Base-by-base conservation (phyloP, 1,140 invertebrate genomes). In the Scaptomyza pallida region DNA sequence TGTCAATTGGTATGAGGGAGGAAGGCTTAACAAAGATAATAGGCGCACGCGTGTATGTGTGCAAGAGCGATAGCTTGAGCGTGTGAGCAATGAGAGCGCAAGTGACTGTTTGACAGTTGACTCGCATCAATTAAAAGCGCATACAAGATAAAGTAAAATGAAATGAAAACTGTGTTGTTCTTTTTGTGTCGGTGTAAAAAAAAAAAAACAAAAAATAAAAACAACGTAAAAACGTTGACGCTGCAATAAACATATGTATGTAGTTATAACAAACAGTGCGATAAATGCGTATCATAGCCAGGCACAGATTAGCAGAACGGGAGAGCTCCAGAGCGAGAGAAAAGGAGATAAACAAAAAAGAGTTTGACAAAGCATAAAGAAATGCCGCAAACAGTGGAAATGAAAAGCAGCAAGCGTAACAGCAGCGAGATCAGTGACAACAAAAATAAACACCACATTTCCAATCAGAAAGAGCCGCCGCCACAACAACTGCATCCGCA, bases 301-400 rank as follows among this genome's bases (percentile, higher is more conserved):
- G 19, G 12, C 6, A 15, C 41, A 26, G 15, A n/a, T 12, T 12
- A n/a, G 26, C 9, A 40, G n/a, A 26, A 6, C n/a, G 26, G 30
- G 2, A 19, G 44, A 40, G 33, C n/a, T n/a, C n/a, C n/a, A n/a
- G n/a, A 13, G 17, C 16, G 15, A 5, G 30, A 3, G 26, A 47
- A 19, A 35, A 15, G 15, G 35, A 23, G n/a, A n/a, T n/a, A n/a
- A n/a, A n/a, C n/a, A n/a, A 23, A 23, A 23, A 5, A 23, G 4
- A 23, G 23, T 23, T 23, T 3, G 4, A 4, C 23, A 23, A 23
- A 23, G 6, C 23, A 23, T 5, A 23, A 23, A 68, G 71, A 75
- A 74, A 89, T 64, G 68, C 56, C 51, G 45, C 60, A 67, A 57
- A 52, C 69, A 73, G 52, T 73, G 67, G 57, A 65, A 62, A 62